Conservation (phyloP, 2,888 invertebrate genomes). For the Tiliacea citrago region DNA sequence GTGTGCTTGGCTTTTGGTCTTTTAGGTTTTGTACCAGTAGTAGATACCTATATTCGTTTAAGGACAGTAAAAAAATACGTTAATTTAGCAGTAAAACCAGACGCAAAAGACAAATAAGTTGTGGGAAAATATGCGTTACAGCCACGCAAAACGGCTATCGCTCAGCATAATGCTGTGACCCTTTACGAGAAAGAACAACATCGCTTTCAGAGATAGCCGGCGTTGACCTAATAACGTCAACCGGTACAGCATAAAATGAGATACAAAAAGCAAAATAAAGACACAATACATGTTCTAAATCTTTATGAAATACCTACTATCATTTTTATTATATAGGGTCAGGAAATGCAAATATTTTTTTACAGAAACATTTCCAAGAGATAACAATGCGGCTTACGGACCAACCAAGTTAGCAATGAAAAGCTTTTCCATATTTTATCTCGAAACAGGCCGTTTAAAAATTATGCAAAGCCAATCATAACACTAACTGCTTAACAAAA, state of each 20-base stretch:
- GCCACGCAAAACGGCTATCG: too few relatives aligned
- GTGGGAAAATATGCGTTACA: too few relatives aligned
- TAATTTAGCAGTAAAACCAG: too few relatives aligned
- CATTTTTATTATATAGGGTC: background rate
- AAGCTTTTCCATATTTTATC: background rate
- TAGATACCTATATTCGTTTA: background rate
- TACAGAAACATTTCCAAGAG: background rate
- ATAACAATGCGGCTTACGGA: background rate
- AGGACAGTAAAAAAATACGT: background rate
- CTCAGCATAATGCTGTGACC: too few relatives aligned
- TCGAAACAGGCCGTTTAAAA: background rate
- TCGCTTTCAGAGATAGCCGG: too few relatives aligned
- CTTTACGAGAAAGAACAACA: too few relatives aligned
- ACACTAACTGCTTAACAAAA: conserved; percentile 29
- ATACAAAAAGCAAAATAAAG: too few relatives aligned
- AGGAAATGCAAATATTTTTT: background rate
- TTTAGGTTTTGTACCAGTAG: background rate
- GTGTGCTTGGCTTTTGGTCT: background rate
- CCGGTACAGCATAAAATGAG: too few relatives aligned
- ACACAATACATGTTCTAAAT: background rate
- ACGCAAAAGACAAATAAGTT: too few relatives aligned
- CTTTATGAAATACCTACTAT: background rate
- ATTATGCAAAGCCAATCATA: background rate
- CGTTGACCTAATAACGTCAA: too few relatives aligned
- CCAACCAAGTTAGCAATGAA: background rate